These are phyloP conservation scores for Carpatolechia fugitivella DNA, from an alignment of 2,888 invertebrate genomes.

Conservation along the genomic window DNA sequence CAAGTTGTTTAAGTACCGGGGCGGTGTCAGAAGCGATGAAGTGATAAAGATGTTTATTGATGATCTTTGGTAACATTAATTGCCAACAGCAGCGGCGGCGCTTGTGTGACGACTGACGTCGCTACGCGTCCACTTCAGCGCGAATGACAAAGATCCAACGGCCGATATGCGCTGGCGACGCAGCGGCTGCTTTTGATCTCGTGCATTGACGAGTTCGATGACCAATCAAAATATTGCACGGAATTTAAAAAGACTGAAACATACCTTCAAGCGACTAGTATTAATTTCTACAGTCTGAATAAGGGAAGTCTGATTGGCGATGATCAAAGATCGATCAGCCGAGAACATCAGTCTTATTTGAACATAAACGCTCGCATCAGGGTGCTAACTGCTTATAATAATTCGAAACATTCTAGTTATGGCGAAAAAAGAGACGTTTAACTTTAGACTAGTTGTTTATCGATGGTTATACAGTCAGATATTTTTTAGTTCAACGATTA, in stretches of 20 bases:
- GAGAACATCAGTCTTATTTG: slow-evolving; percentile 13
- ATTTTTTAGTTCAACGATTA: slow-evolving; percentile 57
- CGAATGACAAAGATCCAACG: slow-evolving; percentile 72
- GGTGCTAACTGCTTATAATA: slow-evolving; percentile 16
- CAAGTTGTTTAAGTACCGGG: slow-evolving; percentile 61
- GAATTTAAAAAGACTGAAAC: slow-evolving; percentile 28
- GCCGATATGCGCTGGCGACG: slow-evolving; percentile 56
- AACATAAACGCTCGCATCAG: slow-evolving; percentile 16
- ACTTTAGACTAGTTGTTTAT: slow-evolving; percentile 55
- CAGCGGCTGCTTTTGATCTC: slow-evolving; percentile 63
- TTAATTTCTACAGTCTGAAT: slow-evolving; percentile 7
- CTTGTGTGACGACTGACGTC: slow-evolving; percentile 52
- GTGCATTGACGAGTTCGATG: slow-evolving; percentile 58
- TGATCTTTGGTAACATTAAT: slow-evolving; percentile 76
- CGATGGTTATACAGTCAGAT: slow-evolving; percentile 43
- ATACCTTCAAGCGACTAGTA: slow-evolving; percentile 10
- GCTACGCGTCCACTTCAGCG: slow-evolving; percentile 51
- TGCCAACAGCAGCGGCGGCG: slow-evolving; percentile 72
- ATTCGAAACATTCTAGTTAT: slow-evolving; percentile 26
- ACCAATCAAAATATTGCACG: slow-evolving; percentile 66
- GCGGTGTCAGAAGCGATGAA: slow-evolving; percentile 69
- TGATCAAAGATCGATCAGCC: slow-evolving; percentile 4
- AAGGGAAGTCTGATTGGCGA: slow-evolving; percentile 8
- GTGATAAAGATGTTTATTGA: slow-evolving; percentile 78
- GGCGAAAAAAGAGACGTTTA: slow-evolving; percentile 26